A percentile compares a stretch with the other conserved stretches of the same genome.
phyloP scores from a whole-genome alignment of 2,113 vertebrate species.

The Elachura formosa region DNA sequence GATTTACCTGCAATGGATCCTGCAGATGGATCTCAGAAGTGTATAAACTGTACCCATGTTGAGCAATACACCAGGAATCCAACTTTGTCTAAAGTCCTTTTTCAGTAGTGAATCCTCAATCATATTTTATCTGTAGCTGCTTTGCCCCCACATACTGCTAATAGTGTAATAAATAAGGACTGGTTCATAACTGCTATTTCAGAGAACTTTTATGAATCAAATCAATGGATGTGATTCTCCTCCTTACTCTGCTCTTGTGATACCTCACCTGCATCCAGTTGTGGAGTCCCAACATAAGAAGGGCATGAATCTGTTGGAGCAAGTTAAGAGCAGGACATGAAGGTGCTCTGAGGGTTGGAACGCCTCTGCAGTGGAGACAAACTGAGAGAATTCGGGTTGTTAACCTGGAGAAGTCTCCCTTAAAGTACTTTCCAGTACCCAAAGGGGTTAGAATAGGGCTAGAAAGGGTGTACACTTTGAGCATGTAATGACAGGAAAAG shows the following conservation, averaged over 20 bases:
- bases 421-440: background rate
- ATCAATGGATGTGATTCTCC: background rate
- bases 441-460: background rate
- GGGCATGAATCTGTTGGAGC: too few species aligned
- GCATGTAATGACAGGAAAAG: background rate
- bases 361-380: background rate
- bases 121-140: background rate
- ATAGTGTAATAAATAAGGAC: background rate
- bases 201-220: background rate
- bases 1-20: background rate
- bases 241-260: rapidly evolving
- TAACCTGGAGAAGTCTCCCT: background rate
- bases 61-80: background rate
- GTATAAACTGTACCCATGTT: background rate
- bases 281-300: background rate
- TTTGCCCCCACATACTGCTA: background rate
- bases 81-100: background rate
- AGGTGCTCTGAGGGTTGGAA: background rate
- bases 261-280: background rate
- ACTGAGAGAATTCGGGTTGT: background rate
- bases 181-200: background rate
- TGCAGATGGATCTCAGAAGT: background rate
- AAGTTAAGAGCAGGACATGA: background rate
- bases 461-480: background rate
- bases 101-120: background rate